Evolutionary conservation across 2,113 vertebrate genomes (phyloP).

Genomic region (Salvator merianae): DNA sequence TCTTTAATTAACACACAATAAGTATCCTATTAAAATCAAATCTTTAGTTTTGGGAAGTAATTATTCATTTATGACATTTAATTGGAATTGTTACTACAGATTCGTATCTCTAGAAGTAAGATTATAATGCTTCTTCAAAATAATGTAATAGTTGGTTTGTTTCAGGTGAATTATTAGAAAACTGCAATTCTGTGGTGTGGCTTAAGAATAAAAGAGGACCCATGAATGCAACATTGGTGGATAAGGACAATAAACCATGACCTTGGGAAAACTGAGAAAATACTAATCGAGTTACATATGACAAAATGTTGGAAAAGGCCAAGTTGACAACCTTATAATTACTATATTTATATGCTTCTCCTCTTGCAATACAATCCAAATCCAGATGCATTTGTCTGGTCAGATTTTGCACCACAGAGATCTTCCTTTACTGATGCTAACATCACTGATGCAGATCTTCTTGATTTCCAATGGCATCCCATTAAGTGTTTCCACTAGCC

Average conservation of each 20-base stretch:
- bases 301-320: neutral
- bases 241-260: conserved; percentile 5
- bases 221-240: conserved; percentile 5
- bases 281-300: conserved; percentile 19
- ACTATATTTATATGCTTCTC: neutral
- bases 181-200: neutral
- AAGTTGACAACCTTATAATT: neutral
- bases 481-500: too few relatives aligned
- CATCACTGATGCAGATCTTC: too few relatives aligned
- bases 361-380: neutral
- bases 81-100: conserved; percentile 66
- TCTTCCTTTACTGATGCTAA: too few relatives aligned
- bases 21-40: conserved; percentile 59
- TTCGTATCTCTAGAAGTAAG: conserved; percentile 60
- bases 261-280: conserved; percentile 19
- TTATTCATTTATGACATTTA: conserved; percentile 66
- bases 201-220: conserved; percentile 5
- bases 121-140: conserved; percentile 51
- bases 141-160: conserved; percentile 53
- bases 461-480: too few relatives aligned
- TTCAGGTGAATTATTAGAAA: conserved; percentile 34
- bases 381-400: too few relatives aligned
- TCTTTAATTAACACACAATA: conserved; percentile 71
- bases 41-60: conserved; percentile 64
- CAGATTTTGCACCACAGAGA: too few relatives aligned